phyloP scores from a whole-genome alignment of 2,797 vertebrate species.

The Champsocephalus esox region DNA sequence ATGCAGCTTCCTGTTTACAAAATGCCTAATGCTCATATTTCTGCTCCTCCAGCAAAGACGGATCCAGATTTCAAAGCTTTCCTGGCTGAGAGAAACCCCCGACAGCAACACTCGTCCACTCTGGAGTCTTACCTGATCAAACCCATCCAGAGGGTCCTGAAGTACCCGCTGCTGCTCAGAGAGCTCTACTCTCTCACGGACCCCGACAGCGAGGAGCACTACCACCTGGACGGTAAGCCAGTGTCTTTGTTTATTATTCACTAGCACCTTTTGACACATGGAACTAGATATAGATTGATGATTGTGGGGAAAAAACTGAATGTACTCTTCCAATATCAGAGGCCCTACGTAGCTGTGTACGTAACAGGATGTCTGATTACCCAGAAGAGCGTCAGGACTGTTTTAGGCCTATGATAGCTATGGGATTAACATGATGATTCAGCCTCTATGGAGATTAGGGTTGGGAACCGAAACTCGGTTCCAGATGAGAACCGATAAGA shows the following conservation, averaged over 20 bases:
- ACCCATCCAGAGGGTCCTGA: conserved; percentile 97
- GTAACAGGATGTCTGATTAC: too few relatives aligned
- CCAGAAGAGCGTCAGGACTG: too few relatives aligned
- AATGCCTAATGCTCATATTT: background rate
- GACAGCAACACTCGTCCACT: conserved; percentile 93
- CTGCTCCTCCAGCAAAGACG: conserved; percentile 87
- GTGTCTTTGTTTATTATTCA: background rate
- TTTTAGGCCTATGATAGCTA: too few relatives aligned
- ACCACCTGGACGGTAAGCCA: conserved; percentile 92
- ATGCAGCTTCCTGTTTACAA: background rate
- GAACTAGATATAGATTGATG: too few relatives aligned
- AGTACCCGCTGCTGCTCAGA: conserved; percentile 94
- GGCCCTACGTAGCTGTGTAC: too few relatives aligned
- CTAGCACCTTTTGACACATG: background rate
- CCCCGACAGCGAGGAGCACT: conserved; percentile 95
- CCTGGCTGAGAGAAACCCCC: conserved; percentile 93
- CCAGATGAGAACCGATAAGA: too few relatives aligned
- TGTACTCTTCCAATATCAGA: too few relatives aligned
- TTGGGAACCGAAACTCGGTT: too few relatives aligned
- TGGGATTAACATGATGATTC: too few relatives aligned
- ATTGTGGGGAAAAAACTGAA: too few relatives aligned
- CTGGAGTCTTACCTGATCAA: conserved; percentile 99
- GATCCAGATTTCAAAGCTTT: conserved; percentile 95
- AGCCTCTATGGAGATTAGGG: too few relatives aligned
- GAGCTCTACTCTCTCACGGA: conserved; percentile 94